Evolutionary conservation across 2,797 vertebrate species (phyloP), one percentile per base, ranked within the genome.

Genomic region (Coregonus sp.): DNA sequence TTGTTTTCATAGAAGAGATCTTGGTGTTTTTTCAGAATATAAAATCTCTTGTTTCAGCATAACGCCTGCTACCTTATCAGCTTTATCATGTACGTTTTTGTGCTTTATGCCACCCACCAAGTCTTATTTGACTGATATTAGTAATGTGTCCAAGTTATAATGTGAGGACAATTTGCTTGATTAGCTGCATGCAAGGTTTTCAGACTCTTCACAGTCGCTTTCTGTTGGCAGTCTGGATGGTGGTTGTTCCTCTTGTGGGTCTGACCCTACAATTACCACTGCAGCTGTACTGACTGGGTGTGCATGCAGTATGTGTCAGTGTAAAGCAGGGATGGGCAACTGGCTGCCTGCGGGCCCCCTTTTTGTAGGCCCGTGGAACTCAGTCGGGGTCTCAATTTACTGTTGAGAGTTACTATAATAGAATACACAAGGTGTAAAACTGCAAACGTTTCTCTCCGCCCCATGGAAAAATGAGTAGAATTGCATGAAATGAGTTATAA

Each of bases 1-100:
- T 0, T 78, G 76, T 80, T 87, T 78, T 81, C 52, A 71, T 70
- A 63, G 65, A 31, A 74, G 73, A n/a, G 72, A 54, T 25, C 20
- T 37, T 33, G 66, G 31, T 35, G 31, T 18, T 67, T 75, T 47
- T 20, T 74, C 56, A 29, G 12, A 70, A 71, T n/a, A 29, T 40
- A 63, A 67, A 59, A 18, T 35, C 31, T 29, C 29, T 33, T 15
- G 54, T 67, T 15, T 67, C 15, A 33, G 65, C 4, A 11, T 33
- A 16, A 31, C 1, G 3, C 5, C 63, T 7, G 12, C 4, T 4
- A 12, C 59, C 40, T 47, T 47, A 47, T 47, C 7, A 12, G 59
- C 1, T 7, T 29, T 33, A 35, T 33, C 66, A 16, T 33, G 33
- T 16, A 68, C 0, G 15, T 16, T 16, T 68, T n/a, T 0, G 11